Evolutionary conservation across 2,113 vertebrate genomes (phyloP).

Genomic region (Pterophyllum scalare): DNA sequence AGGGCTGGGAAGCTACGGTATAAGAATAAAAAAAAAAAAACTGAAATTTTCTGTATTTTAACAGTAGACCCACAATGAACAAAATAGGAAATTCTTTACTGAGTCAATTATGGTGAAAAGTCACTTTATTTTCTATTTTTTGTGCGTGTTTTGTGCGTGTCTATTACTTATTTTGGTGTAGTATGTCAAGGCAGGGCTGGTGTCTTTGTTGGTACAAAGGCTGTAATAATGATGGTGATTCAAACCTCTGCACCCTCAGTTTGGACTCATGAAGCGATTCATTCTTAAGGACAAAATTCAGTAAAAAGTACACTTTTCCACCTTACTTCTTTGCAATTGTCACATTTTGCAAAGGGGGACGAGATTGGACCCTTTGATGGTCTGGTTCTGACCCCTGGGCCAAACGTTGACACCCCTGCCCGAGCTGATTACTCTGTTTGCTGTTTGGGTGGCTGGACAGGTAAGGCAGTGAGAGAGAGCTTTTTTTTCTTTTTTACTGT

Average conservation of each 20-base stretch:
- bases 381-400: background rate
- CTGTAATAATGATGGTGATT: background rate
- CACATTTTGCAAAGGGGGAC: background rate
- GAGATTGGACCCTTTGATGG: background rate
- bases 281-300: background rate
- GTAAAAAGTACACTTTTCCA: background rate
- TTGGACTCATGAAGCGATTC: background rate
- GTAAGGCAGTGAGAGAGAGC: background rate
- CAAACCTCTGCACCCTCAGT: background rate
- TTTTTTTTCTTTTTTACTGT: background rate
- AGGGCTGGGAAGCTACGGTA: background rate
- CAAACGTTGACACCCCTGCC: background rate
- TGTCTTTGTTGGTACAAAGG: background rate
- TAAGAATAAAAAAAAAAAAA: background rate
- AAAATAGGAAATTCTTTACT: background rate
- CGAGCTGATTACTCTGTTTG: background rate
- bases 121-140: no score
- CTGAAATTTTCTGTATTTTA: background rate
- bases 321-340: background rate
- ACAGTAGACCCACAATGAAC: background rate
- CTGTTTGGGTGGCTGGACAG: background rate
- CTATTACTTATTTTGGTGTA: background rate
- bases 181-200: background rate
- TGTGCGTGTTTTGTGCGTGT: background rate
- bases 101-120: background rate